Percentiles rank a stretch among this genome's conserved stretches.
These are phyloP conservation scores for Horisme vitalbata DNA, from an alignment of 2,888 invertebrate genomes.

Conservation along the genomic window DNA sequence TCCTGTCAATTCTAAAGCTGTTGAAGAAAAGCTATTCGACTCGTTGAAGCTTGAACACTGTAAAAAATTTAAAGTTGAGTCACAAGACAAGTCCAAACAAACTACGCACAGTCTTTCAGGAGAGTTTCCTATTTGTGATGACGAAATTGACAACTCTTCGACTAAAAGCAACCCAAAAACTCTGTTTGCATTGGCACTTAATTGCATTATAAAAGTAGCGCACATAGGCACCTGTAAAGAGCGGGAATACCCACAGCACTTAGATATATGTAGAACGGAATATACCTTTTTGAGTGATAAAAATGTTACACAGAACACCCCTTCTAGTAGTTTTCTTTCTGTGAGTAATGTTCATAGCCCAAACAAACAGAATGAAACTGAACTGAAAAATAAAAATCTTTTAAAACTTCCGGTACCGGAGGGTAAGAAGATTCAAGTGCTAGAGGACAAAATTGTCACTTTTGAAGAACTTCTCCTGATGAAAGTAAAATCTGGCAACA, in stretches of 20 bases:
- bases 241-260: background rate
- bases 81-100: background rate
- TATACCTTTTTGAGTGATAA: background rate
- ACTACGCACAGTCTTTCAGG: no score
- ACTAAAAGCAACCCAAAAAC: background rate
- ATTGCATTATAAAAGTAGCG: background rate
- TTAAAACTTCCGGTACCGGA: background rate
- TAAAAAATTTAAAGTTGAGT: constrained; percentile 12
- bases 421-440: constrained; percentile 9
- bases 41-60: constrained; percentile 17
- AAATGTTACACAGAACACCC: no score
- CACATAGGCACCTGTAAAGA: constrained; percentile 1
- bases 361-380: constrained; percentile 3
- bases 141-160: background rate
- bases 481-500: constrained; percentile 29
- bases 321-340: background rate
- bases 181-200: background rate
- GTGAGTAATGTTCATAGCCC: background rate
- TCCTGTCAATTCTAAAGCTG: constrained; percentile 29
- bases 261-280: background rate
- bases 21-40: constrained; percentile 27
- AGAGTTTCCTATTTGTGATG: no score
- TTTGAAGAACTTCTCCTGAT: constrained; percentile 34
- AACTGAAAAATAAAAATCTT: constrained; percentile 4
- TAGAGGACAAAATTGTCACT: constrained; percentile 23